Evolutionary conservation across 30 jellyfish, hydroid and myxozoan genomes (phyloP).

Genomic region (Haliclystus octoradiatus): DNA sequence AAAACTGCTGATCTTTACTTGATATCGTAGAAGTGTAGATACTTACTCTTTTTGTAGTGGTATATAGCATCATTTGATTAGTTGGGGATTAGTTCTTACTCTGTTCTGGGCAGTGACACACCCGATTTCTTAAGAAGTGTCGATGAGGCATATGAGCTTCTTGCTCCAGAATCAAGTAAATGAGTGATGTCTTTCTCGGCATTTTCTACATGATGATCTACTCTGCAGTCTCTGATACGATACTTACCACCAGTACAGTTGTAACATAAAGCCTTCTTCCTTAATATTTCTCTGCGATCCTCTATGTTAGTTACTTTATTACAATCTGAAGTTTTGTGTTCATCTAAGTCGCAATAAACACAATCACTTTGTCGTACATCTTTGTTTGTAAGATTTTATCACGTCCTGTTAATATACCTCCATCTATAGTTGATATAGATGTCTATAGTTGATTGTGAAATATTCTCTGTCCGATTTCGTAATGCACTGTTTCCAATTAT

Average conservation of each 20-base stretch:
- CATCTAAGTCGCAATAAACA: background rate
- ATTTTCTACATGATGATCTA: background rate
- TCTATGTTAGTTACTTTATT: background rate
- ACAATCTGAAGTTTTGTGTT: background rate
- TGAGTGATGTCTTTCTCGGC: background rate
- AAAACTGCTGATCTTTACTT: slow-evolving; percentile 6
- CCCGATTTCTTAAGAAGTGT: slow-evolving; percentile 15
- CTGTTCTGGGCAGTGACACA: slow-evolving; percentile 7
- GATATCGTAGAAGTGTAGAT: slow-evolving; percentile 10
- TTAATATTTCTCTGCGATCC: background rate
- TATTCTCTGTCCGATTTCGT: too few relatives aligned
- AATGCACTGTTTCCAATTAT: too few relatives aligned
- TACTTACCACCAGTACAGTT: background rate
- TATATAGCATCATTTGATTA: slow-evolving; percentile 47
- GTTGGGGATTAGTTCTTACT: slow-evolving; percentile 21
- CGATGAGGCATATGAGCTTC: slow-evolving; percentile 32
- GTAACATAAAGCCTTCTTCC: background rate
- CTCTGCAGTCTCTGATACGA: background rate
- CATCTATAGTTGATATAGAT: too few relatives aligned
- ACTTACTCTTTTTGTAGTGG: slow-evolving; percentile 3
- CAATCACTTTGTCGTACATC: slow-evolving; percentile 5
- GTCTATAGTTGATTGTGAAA: too few relatives aligned
- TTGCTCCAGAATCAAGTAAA: slow-evolving; percentile 46
- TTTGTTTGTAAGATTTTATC: too few relatives aligned
- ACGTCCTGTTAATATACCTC: too few relatives aligned